A percentile compares a stretch with the other conserved stretches of the same genome.
phyloP scores from a whole-genome alignment of 2,113 vertebrate genomes.

The Taurulus bubalis region DNA sequence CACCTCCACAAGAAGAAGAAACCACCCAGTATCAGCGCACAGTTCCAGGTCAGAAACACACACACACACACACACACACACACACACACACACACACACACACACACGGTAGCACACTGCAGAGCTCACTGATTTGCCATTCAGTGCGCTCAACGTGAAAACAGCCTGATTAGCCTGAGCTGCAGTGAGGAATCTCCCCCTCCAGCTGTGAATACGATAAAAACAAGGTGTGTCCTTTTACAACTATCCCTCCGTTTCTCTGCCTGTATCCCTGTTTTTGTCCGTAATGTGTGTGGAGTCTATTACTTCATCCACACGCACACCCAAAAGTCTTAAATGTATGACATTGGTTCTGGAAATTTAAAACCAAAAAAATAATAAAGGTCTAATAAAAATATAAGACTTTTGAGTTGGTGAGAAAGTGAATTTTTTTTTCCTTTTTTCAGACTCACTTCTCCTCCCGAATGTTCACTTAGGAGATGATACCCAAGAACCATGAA shows the following conservation, averaged over 20 bases:
- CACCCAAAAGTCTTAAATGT: conserved; percentile 31
- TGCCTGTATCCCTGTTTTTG: conserved; percentile 17
- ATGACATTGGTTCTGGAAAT: conserved; percentile 65
- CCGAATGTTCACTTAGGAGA: neutral
- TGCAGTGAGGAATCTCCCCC: conserved; percentile 33
- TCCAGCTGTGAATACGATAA: conserved; percentile 45
- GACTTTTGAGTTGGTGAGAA: conserved; percentile 25
- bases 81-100: neutral
- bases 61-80: conserved; percentile 2
- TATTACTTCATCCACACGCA: conserved; percentile 22
- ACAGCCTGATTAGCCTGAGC: conserved; percentile 16
- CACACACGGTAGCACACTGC: no score
- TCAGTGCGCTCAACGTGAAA: conserved; percentile 18
- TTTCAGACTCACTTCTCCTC: conserved; percentile 5
- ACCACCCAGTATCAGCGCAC: conserved; percentile 96
- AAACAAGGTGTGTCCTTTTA: conserved; percentile 43
- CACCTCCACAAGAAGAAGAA: conserved; percentile 99
- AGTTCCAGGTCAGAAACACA: conserved; percentile 91
- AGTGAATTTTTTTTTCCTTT: neutral
- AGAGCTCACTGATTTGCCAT: conserved; percentile 6
- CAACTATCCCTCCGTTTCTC: conserved; percentile 1
- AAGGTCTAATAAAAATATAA: neutral
- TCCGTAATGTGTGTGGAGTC: conserved; percentile 13
- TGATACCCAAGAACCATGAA: neutral
- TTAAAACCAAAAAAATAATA: neutral